Percentiles rank a stretch among this genome's conserved stretches.
Conservation (phyloP, 2,888 invertebrate species). For the Volucella inanis region DNA sequence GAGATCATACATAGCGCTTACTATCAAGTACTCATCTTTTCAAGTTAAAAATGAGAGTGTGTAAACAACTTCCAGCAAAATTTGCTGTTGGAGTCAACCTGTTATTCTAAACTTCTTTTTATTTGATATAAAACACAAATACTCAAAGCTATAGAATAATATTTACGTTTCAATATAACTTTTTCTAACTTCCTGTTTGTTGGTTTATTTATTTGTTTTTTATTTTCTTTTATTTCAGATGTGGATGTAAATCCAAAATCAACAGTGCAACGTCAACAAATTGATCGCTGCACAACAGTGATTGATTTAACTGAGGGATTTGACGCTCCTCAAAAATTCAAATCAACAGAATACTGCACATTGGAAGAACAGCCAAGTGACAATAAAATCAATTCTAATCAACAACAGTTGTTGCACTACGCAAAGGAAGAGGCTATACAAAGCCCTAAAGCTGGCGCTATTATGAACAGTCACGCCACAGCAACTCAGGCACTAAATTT, state of each 20-base stretch:
- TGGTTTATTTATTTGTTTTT: neutral
- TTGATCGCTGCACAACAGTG: constrained; percentile 69
- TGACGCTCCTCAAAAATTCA: constrained; percentile 19
- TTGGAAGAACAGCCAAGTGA: constrained; percentile 2
- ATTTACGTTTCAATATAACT: no score
- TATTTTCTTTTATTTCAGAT: constrained; percentile 48
- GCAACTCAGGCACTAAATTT: constrained; percentile 80
- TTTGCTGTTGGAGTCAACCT: no score
- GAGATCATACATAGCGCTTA: no score
- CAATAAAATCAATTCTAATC: constrained; percentile 1
- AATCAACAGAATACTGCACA: neutral
- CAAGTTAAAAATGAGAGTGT: no score
- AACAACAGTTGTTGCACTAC: constrained; percentile 35
- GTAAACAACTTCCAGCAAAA: no score
- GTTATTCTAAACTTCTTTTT: no score
- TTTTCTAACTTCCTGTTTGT: no score
- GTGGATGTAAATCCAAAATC: constrained; percentile 61
- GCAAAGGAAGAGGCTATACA: constrained; percentile 54
- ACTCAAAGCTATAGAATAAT: no score
- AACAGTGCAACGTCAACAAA: constrained; percentile 65
- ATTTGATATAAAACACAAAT: no score
- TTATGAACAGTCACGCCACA: constrained; percentile 83
- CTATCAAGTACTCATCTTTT: no score
- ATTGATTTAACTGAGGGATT: constrained; percentile 43
- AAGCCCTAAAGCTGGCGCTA: constrained; percentile 76